phyloP scores from a whole-genome alignment of 2,888 invertebrate genomes.

The Idaea straminata region DNA sequence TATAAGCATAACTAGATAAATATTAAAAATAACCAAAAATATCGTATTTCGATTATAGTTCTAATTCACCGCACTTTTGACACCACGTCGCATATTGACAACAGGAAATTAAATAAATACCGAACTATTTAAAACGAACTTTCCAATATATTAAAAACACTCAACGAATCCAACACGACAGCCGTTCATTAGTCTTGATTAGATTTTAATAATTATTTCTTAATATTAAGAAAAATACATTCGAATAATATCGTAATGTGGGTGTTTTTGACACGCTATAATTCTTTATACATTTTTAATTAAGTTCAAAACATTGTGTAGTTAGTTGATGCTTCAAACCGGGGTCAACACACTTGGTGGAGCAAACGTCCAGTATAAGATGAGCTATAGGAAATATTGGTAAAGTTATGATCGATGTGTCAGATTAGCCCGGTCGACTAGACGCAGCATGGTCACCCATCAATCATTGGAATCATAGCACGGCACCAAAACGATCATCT shows the following conservation, averaged over 20 bases:
- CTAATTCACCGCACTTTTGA: not conserved
- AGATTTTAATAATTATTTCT: conserved; percentile 15
- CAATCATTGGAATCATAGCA: conserved; percentile 79
- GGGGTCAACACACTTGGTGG: conserved; percentile 73
- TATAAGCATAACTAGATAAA: not conserved
- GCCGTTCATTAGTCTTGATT: conserved; percentile 3
- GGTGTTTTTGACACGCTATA: conserved; percentile 64
- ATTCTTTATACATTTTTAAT: conserved; percentile 74
- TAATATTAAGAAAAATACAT: conserved; percentile 51
- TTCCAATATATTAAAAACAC: conserved; percentile 23
- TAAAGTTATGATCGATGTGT: conserved; percentile 18
- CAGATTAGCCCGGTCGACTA: conserved; percentile 40
- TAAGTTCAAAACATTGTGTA: conserved; percentile 67
- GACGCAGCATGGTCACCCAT: conserved; percentile 74
- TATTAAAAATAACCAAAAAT: not conserved
- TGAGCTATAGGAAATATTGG: conserved; percentile 40
- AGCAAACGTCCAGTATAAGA: conserved; percentile 45
- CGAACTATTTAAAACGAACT: conserved; percentile 31
- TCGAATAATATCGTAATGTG: conserved; percentile 49
- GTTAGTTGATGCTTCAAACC: conserved; percentile 51
- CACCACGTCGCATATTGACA: conserved; percentile 38
- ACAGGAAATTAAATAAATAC: conserved; percentile 64
- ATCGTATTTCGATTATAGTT: not conserved
- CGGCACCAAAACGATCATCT: conserved; percentile 61
- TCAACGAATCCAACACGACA: conserved; percentile 32